These are phyloP conservation scores for Atlantisia rogersi DNA, from an alignment of 2,113 vertebrate genomes.

Conservation along the genomic window DNA sequence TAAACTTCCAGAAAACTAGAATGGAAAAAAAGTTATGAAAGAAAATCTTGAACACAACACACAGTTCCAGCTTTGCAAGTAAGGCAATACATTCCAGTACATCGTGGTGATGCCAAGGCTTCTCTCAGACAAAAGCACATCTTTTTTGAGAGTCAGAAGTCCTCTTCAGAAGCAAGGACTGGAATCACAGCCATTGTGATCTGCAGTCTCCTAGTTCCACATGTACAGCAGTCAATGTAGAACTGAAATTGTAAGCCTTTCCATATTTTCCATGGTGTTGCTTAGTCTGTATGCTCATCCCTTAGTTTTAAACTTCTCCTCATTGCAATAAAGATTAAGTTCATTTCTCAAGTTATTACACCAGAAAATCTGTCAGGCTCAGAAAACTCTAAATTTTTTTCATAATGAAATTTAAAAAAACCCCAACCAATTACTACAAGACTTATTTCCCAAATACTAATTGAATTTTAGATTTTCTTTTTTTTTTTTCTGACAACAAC, in stretches of 20 bases:
- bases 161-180: background rate
- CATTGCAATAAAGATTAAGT: background rate
- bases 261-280: background rate
- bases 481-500: background rate
- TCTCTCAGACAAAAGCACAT: constrained; percentile 11
- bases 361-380: background rate
- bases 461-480: background rate
- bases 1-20: background rate
- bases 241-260: background rate
- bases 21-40: background rate
- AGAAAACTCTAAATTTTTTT: background rate
- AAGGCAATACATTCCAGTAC: background rate
- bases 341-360: background rate
- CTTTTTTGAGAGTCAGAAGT: background rate
- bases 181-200: background rate
- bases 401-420: background rate
- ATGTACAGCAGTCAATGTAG: background rate
- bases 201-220: background rate
- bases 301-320: background rate
- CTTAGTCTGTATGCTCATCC: background rate
- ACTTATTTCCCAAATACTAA: background rate
- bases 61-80: background rate
- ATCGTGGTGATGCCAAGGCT: background rate
- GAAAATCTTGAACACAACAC: background rate
- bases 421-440: background rate